phyloP scores from a whole-genome alignment of 2,113 vertebrate genomes.

The Todiramphus saurophagus region DNA sequence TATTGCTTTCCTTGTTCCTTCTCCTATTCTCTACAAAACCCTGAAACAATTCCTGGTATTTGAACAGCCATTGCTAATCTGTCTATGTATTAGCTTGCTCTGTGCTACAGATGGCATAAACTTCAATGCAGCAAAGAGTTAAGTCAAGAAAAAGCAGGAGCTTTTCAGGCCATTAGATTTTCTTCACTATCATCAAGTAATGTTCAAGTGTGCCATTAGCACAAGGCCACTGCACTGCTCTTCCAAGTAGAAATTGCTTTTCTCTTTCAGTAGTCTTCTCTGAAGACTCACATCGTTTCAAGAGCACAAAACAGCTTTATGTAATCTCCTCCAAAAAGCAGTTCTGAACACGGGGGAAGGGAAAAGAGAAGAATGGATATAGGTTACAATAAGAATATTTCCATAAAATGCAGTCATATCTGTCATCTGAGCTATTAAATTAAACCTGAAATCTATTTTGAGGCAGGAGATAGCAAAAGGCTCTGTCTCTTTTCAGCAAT shows the following conservation, averaged over 20 bases:
- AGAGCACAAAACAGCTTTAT: constrained; percentile 62
- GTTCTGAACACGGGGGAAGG: constrained; percentile 17
- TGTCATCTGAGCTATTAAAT: constrained; percentile 61
- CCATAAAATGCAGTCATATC: constrained; percentile 41
- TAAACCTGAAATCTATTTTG: constrained; percentile 56
- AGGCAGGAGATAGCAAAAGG: constrained; percentile 50
- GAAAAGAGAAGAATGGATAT: background rate
- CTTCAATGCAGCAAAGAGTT: background rate
- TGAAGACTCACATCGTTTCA: constrained; percentile 43
- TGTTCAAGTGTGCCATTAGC: constrained; percentile 41
- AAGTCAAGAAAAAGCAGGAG: constrained; percentile 1
- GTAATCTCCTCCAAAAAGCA: constrained; percentile 57
- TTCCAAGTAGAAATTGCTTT: constrained; percentile 23
- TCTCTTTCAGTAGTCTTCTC: constrained; percentile 50
- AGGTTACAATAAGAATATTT: constrained; percentile 31
- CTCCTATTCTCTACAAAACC: background rate
- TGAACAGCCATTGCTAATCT: background rate
- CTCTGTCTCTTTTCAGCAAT: constrained; percentile 46
- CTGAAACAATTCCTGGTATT: background rate
- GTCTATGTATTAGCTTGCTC: background rate
- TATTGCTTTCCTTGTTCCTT: background rate
- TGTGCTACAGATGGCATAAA: background rate
- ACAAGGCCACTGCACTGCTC: background rate
- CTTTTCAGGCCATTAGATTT: constrained; percentile 27
- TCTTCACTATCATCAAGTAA: background rate